Evolutionary conservation across 92 coral and sea anemone genomes (phyloP).

Genomic region (Zoanthus solanderi): DNA sequence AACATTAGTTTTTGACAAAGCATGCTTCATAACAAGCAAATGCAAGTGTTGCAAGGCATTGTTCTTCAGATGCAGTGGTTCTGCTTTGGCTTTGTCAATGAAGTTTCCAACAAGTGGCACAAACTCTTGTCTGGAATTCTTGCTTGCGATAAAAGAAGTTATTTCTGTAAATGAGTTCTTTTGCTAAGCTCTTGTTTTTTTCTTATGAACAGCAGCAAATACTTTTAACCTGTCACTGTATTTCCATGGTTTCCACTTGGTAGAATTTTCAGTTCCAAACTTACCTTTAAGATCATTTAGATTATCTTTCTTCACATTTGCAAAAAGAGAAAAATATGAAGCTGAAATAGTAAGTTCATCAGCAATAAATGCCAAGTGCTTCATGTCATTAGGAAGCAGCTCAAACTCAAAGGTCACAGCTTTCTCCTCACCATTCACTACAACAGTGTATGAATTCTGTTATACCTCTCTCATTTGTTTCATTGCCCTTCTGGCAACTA

Average conservation of each 20-base stretch:
- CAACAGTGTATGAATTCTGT: conserved; percentile 29
- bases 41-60: conserved; percentile 30
- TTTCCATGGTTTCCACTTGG: conserved; percentile 58
- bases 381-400: conserved; percentile 46
- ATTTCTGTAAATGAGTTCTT: not conserved
- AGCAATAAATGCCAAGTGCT: conserved; percentile 40
- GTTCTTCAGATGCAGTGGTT: conserved; percentile 18
- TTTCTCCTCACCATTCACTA: conserved; percentile 16
- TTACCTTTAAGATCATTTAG: conserved; percentile 6
- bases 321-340: conserved; percentile 48
- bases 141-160: not conserved
- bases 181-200: not conserved
- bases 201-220: conserved; percentile 43
- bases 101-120: not conserved
- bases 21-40: not conserved
- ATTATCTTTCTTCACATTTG: conserved; percentile 45
- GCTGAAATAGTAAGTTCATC: conserved; percentile 53
- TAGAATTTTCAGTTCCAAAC: conserved; percentile 23
- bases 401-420: conserved; percentile 49
- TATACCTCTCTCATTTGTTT: conserved; percentile 44
- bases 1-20: not conserved
- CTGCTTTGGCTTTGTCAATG: conserved; percentile 22
- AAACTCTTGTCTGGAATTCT: conserved; percentile 21
- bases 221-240: conserved; percentile 28
- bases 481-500: not conserved